These are phyloP conservation scores for Eugnorisma glareosa DNA, from an alignment of 2,888 invertebrate genomes.

Conservation along the genomic window DNA sequence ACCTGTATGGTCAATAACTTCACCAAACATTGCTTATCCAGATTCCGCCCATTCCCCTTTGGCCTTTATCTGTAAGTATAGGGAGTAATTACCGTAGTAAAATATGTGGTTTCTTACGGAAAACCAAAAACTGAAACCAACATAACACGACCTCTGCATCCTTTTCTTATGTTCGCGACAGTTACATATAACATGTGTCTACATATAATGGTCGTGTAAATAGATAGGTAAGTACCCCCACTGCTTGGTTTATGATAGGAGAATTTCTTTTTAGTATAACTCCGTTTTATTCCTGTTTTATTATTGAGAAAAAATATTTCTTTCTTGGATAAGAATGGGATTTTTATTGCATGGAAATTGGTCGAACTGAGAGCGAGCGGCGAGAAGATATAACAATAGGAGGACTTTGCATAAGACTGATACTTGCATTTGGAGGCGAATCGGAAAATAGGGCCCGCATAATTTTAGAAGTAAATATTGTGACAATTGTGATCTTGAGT, in stretches of 20 bases:
- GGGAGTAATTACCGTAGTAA: slow-evolving; percentile 59
- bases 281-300: slow-evolving; percentile 76
- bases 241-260: slow-evolving; percentile 72
- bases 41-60: slow-evolving; percentile 31
- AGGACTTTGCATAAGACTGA: slow-evolving; percentile 9
- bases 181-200: slow-evolving; percentile 40
- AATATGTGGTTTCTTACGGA: slow-evolving; percentile 59
- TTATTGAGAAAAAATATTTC: slow-evolving; percentile 69
- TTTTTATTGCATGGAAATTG: slow-evolving; percentile 56
- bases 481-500: not conserved
- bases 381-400: slow-evolving; percentile 7
- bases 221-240: slow-evolving; percentile 61
- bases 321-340: slow-evolving; percentile 52
- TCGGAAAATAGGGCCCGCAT: not conserved
- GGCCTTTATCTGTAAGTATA: slow-evolving; percentile 44
- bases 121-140: slow-evolving; percentile 55
- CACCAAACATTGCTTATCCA: slow-evolving; percentile 28
- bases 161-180: slow-evolving; percentile 38
- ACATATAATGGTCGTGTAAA: slow-evolving; percentile 52
- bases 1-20: slow-evolving; percentile 33
- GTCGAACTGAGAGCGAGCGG: slow-evolving; percentile 39
- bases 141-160: slow-evolving; percentile 29
- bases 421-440: slow-evolving; percentile 1
- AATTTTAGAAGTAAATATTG: not conserved
- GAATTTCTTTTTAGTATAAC: slow-evolving; percentile 70